Evolutionary conservation across 2,797 vertebrate genomes (phyloP), one percentile per base, ranked within the genome.

Genomic region (Notolepis coatsorum): DNA sequence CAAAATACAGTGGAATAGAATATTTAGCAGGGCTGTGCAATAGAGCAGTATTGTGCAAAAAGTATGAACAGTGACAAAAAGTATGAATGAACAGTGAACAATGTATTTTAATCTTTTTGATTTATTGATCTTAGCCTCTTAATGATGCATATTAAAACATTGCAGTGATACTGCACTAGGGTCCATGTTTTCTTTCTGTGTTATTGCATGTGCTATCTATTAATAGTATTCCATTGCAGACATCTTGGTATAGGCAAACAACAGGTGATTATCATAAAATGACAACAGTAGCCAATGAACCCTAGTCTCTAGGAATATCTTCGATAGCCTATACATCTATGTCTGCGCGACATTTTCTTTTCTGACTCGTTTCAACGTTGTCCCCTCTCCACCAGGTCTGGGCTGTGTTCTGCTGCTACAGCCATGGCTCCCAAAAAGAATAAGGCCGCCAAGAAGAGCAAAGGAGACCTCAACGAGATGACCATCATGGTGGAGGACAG

Each of bases 361-460:
- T 54, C 23, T 73, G 33, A 68, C 38, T 20, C 60, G 25, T 77
- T 74, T 48, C 48, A 15, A 69, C 60, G 53, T 4, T 43, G 21
- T 79, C 78, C n/a, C 15, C 8, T 38, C 25, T 20, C 50, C 79
- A 84, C 70, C 84, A 94, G 87, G 84, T 92, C 87, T 93, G 92
- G 93, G 92, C 93, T 94, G 95, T 90, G 85, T 92, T 89, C 90
- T 79, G 73, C 80, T 84, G 78, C 93, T 91, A 80, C 94, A 95
- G 92, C 89, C 93, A 99, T 99, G 98, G 97, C 98, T 87, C 98
- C 98, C 62, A 99, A 99, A 93, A 99, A 97, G 96, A 94, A 84
- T 86, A 99, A 99, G 93, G 82, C 92, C 7, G 77, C 93, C 71
- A 99, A 95, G 82, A 99, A 99, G 90, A 98, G 81, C 80, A 99